Percentiles rank a stretch among this genome's conserved stretches.
phyloP scores from a whole-genome alignment of 2,113 vertebrate species.

The Platycercus adscitus region DNA sequence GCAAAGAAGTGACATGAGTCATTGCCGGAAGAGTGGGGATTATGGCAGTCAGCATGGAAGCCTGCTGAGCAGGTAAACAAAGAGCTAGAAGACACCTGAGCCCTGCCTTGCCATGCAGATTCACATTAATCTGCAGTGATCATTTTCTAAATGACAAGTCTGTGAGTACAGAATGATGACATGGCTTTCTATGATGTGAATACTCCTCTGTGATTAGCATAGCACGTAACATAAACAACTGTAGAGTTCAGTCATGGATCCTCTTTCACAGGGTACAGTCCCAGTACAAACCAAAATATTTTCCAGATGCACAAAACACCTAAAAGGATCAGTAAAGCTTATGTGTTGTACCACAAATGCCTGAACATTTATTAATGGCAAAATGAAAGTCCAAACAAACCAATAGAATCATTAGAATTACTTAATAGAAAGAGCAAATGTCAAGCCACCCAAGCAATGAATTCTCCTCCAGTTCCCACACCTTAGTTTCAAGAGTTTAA shows the following conservation, averaged over 20 bases:
- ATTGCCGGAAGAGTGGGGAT: not conserved
- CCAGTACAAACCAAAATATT: not conserved
- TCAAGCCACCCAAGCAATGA: not conserved
- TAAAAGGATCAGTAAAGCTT: not conserved
- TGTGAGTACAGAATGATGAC: not conserved
- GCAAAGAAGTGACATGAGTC: not conserved
- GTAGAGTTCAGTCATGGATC: not conserved
- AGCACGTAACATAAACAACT: not conserved
- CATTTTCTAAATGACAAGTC: not conserved
- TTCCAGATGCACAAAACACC: not conserved
- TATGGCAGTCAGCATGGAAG: accelerated
- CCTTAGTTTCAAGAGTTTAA: not conserved
- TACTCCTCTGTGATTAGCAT: not conserved
- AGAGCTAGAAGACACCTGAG: not conserved
- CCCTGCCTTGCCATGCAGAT: not conserved
- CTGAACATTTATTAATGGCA: not conserved
- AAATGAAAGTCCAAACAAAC: not conserved
- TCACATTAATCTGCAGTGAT: not conserved
- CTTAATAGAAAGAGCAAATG: not conserved
- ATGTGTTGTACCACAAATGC: not conserved
- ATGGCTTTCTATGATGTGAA: not conserved
- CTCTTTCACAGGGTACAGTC: not conserved
- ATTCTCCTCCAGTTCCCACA: not conserved
- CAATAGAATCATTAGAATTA: not conserved
- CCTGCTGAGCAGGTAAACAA: accelerated